Base-by-base conservation (phyloP, 2,888 invertebrate species). In the Ypsolopha scabrella region DNA sequence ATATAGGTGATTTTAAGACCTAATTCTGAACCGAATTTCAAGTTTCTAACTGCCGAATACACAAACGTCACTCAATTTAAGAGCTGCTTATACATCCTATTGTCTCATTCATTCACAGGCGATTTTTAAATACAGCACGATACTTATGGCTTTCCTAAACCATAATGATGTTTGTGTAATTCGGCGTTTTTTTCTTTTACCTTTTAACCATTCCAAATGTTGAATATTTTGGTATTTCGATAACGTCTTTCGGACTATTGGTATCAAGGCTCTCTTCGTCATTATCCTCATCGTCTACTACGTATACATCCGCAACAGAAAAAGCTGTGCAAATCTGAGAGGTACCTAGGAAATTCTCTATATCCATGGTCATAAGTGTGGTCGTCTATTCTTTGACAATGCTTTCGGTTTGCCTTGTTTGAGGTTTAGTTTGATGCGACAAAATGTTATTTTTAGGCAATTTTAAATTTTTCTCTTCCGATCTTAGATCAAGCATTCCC, bases 401-500 rank as follows among this genome's bases (percentile, higher is more conserved):
- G 6, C 13, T 13, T 35, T 13, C 13, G 38, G 2, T 33, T 6
- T 6, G 4, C 1, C 4, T 8, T 9, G 48, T 52, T 58, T 35
- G 13, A 10, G 38, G 8, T 33, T 11, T 6, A 9, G 2, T 9
- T 8, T 9, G 48, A 53, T 58, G 44, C 55, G 41, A 10, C 62
- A 52, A 46, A 65, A 53, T 44, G 48, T 51, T 54, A 38, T 55
- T 57, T 52, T 59, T 53, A 50, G 60, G 50, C 24, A 57, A 52
- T 57, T 71, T 74, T 59, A 75, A 65, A 58, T 85, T 85, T 36
- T 85, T 85, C 70, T 86, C 79, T 62, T 83, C 83, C 0, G 85
- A 85, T 63, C 82, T 85, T 53, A 86, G 69, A 56, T 85, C 61
- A 54, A 74, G 69, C 80, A 83, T 80, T 1, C 70, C 62, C 44